Base-by-base conservation (phyloP, 2,888 invertebrate species). In the Tetramorium bicarinatum region DNA sequence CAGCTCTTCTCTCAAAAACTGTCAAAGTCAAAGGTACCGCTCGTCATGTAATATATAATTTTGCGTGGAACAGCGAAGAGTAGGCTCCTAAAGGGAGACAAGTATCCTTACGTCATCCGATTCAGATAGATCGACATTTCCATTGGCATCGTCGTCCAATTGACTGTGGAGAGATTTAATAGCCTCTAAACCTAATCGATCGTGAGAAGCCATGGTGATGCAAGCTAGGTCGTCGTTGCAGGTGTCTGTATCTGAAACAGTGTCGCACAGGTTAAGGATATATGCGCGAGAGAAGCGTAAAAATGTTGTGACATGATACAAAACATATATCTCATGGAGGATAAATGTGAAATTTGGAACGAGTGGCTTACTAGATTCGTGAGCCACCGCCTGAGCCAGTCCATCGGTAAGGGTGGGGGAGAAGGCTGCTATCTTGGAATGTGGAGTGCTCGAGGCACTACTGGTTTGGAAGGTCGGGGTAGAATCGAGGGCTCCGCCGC, bases 141-240 rank as follows among this genome's bases (percentile, higher is more conserved):
- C 99, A 95, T 99, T 99, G 91, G 98, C 98, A 96, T 99, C 99
- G 94, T 99, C 99, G 95, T 99, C 99, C 90, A 99, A 96, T 95
- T 99, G 98, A 88, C 97, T 96, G 95, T 99, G 99, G 62, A 99
- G 96, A 90, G 97, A 97, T 88, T 97, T 97, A 94, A 99, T 99
- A 82, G 99, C 99, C 95, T 99, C 99, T 94, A 98, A 97, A 44
- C 98, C 99, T 77, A 97, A 96, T 89, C 97, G 97, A 96, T 99
- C 99, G 93, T 97, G 97, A 83, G 96, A 95, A 91, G 96, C 96
- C 95, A 96, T 96, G 76, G 96, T 96, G 90, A 97, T 96, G 93
- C 98, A 98, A 88, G 97, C 96, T 86, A 97, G 95, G 95, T 98
- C 98, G 93, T 98, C 97, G 94, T 96, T 96, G 93, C 96, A 96